Conservation (phyloP, 53 echinoderm and acorn worm species). For the Echinometra lucunter region DNA sequence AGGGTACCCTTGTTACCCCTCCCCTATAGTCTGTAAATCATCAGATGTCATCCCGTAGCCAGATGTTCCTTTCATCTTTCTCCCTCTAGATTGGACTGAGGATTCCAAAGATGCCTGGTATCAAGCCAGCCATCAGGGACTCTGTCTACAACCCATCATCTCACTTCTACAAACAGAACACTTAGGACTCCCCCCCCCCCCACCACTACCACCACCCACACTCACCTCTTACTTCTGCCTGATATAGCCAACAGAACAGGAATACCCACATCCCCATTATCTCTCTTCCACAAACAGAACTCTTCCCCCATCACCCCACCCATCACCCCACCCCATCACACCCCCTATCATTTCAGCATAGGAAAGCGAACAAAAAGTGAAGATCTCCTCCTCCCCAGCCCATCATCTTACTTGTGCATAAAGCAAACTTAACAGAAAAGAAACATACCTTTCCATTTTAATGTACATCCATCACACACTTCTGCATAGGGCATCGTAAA, state of each 20-base stretch:
- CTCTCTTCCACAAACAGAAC: too few species aligned
- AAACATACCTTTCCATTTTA: too few species aligned
- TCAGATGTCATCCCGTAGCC: constrained; percentile 63
- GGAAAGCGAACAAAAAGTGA: too few species aligned
- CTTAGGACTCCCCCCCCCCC: neutral
- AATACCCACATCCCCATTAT: too few species aligned
- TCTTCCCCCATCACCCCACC: too few species aligned
- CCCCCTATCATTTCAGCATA: too few species aligned
- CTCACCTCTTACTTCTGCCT: too few species aligned
- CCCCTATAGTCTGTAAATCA: constrained; percentile 60
- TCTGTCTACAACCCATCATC: constrained; percentile 47
- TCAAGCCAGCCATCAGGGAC: constrained; percentile 48
- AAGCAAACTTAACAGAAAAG: too few species aligned
- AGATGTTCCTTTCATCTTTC: constrained; percentile 57
- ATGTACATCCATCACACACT: too few species aligned
- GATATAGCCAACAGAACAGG: too few species aligned
- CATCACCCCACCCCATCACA: too few species aligned
- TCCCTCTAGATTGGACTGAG: constrained; percentile 19
- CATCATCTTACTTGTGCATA: neutral
- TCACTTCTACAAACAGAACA: neutral
- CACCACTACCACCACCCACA: neutral
- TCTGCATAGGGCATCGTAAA: too few species aligned
- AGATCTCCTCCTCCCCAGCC: neutral
- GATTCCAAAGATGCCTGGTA: constrained; percentile 54
- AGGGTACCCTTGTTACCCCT: constrained; percentile 23